Evolutionary conservation across 2,113 vertebrate species (phyloP).

Genomic region (Pachypanchax playfairii): DNA sequence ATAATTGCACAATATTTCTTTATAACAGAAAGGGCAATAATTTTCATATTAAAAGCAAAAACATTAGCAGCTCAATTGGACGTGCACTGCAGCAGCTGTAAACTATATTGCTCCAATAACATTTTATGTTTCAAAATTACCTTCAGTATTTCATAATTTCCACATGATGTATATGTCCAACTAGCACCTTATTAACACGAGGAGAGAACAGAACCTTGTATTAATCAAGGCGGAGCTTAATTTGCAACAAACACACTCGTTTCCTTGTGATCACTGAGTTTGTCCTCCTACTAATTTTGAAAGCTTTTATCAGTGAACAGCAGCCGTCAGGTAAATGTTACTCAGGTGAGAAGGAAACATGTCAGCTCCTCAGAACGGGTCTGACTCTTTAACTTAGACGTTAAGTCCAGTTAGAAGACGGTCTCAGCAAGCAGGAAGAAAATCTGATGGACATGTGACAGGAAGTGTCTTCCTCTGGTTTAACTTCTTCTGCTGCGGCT

Average conservation of each 20-base stretch:
- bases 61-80: slow-evolving; percentile 70
- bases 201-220: slow-evolving; percentile 35
- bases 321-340: slow-evolving; percentile 2
- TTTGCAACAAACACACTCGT: slow-evolving; percentile 41
- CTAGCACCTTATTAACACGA: slow-evolving; percentile 56
- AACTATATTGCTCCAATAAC: slow-evolving; percentile 73
- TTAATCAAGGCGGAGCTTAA: slow-evolving; percentile 51
- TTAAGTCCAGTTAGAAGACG: slow-evolving; percentile 34
- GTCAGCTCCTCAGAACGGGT: no score
- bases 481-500: slow-evolving; percentile 35
- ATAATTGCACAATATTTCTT: slow-evolving; percentile 69
- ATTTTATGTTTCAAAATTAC: slow-evolving; percentile 68
- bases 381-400: slow-evolving; percentile 50
- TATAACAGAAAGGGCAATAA: slow-evolving; percentile 58
- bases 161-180: slow-evolving; percentile 56
- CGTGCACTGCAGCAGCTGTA: slow-evolving; percentile 59
- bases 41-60: slow-evolving; percentile 70
- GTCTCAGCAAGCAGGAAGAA: neutral
- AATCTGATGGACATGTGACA: slow-evolving; percentile 32
- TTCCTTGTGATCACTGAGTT: slow-evolving; percentile 9
- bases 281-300: no score
- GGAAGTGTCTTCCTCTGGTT: slow-evolving; percentile 23
- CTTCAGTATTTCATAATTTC: slow-evolving; percentile 54
- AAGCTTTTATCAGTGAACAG: no score
- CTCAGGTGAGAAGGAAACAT: slow-evolving; percentile 13